phyloP scores from a whole-genome alignment of 2,888 invertebrate species.

The Thera obeliscata region DNA sequence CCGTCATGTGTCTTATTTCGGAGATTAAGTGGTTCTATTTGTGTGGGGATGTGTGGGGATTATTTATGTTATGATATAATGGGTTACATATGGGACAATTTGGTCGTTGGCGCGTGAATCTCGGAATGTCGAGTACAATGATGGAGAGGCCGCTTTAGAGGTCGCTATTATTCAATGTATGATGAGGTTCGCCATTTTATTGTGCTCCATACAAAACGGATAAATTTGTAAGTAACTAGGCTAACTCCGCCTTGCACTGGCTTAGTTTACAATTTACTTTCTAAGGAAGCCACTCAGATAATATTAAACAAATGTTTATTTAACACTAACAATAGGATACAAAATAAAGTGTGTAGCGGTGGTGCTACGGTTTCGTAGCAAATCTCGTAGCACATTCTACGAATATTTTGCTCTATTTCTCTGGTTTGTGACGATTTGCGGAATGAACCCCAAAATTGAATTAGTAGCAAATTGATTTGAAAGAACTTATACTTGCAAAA shows the following conservation, averaged over 20 bases:
- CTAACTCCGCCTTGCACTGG: too few species aligned
- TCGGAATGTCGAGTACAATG: conserved; percentile 17
- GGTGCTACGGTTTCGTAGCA: neutral
- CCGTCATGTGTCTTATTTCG: conserved; percentile 58
- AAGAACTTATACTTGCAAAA: too few species aligned
- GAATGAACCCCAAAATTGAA: too few species aligned
- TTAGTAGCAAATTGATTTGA: too few species aligned
- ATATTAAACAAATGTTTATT: too few species aligned
- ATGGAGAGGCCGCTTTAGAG: conserved; percentile 9
- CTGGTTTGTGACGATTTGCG: too few species aligned
- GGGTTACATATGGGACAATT: conserved; percentile 35
- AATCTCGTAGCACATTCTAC: neutral
- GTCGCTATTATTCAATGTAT: conserved; percentile 13
- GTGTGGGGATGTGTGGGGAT: conserved; percentile 48
- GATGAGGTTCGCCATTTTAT: neutral
- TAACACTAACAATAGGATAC: too few species aligned
- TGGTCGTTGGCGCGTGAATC: conserved; percentile 31
- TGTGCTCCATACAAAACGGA: neutral
- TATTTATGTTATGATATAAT: conserved; percentile 49
- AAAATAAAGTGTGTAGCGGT: too few species aligned
- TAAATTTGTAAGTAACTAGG: too few species aligned
- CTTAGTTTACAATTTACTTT: too few species aligned
- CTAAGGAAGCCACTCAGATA: too few species aligned
- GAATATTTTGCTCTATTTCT: too few species aligned
- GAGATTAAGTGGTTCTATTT: conserved; percentile 54